Conservation (phyloP, 2,888 invertebrate genomes). For the Anthrax anthrax region DNA sequence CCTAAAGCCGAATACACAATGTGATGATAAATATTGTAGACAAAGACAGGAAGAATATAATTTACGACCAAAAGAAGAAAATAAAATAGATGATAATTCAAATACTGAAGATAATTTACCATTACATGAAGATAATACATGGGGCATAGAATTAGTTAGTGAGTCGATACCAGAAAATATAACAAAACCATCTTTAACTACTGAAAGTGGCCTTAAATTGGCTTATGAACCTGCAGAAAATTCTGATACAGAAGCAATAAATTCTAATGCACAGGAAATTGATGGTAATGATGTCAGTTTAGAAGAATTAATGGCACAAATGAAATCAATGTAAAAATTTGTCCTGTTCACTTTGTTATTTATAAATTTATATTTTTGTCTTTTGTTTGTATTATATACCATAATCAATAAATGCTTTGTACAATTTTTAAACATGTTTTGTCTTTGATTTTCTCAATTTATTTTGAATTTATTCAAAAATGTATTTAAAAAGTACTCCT, state of each 20-base stretch:
- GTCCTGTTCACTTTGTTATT: no score
- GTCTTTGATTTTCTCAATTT: no score
- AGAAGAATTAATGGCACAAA: slow-evolving; percentile 83
- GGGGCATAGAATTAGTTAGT: slow-evolving; percentile 66
- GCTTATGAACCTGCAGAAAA: slow-evolving; percentile 57
- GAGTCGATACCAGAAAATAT: slow-evolving; percentile 35
- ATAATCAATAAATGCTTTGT: no score
- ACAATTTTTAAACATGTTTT: no score
- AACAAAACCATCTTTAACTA: background rate
- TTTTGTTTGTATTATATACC: no score
- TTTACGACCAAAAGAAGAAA: slow-evolving; percentile 39
- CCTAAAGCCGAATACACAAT: slow-evolving; percentile 80
- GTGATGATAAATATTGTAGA: slow-evolving; percentile 71
- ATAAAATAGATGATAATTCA: slow-evolving; percentile 37
- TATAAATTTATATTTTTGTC: no score
- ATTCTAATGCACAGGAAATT: background rate
- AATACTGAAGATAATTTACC: slow-evolving; percentile 37
- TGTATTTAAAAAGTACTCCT: no score
- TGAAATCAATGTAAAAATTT: slow-evolving; percentile 74
- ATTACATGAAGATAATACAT: slow-evolving; percentile 79
- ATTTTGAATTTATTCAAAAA: no score
- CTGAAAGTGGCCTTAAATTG: slow-evolving; percentile 36
- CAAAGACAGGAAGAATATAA: slow-evolving; percentile 49
- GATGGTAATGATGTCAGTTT: slow-evolving; percentile 49
- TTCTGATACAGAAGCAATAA: slow-evolving; percentile 19